Base-by-base conservation (phyloP, 2,797 vertebrate species). In the Chelonia mydas region DNA sequence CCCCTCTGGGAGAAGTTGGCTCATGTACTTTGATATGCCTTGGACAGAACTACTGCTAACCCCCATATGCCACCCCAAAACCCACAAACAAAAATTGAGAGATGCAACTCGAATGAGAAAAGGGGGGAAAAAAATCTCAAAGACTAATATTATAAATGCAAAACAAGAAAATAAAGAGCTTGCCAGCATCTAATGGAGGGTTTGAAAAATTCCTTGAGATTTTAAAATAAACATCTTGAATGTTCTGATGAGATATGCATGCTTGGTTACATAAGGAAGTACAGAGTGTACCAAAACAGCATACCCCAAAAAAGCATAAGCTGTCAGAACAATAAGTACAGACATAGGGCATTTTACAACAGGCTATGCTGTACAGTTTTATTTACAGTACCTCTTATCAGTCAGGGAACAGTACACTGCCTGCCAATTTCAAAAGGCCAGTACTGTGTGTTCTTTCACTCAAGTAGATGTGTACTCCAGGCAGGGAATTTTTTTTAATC, bases 341-440 rank as follows among this genome's bases (percentile, higher is more conserved):
- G 99, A 99, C 99, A 96, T 94, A 84, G 98, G 98, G 98, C 98
- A 97, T 97, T 98, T 98, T 97, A 98, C 99, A 98, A 98, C 98
- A 97, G 98, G 98, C 98, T 98, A 98, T 97, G 98, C 99, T 97
- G 98, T 99, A 99, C 99, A 99, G 98, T 99, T 99, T 99, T 99
- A 99, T 99, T 99, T 99, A 99, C 99, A 99, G 99, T 98, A 98
- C 98, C 98, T 99, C 99, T 99, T 99, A 99, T 99, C 99, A 99
- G 99, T 96, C 98, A 97, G 98, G 98, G 99, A 99, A 99, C 99
- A 99, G 98, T 97, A 98, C 98, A 95, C 98, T 95, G 98, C 97
- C 98, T 99, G 99, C 99, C 99, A 99, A 98, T 98, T 99, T 99
- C 91, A 98, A 98, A 98, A 98, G 99, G 98, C 99, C 98, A 98